A percentile compares a stretch with the other conserved stretches of the same genome.
These are phyloP conservation scores for Prionace glauca DNA, from an alignment of 2,797 vertebrate genomes.

Conservation along the genomic window DNA sequence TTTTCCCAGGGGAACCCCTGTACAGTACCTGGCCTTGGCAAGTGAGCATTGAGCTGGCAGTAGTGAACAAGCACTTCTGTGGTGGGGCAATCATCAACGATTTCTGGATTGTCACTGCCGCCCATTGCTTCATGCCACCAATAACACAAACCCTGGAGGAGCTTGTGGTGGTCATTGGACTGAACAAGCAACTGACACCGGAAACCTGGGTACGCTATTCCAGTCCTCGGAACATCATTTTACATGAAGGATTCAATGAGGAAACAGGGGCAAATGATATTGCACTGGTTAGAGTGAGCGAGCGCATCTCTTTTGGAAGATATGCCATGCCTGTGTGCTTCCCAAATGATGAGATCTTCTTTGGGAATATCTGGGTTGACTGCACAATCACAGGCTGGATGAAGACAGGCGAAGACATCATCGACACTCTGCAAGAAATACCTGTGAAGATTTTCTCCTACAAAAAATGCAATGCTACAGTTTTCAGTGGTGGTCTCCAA, in stretches of 20 bases:
- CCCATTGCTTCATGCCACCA: constrained; percentile 6
- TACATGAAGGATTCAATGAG: not conserved
- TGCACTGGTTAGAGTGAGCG: not conserved
- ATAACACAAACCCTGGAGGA: not conserved
- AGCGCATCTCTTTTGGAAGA: not conserved
- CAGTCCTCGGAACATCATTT: not conserved
- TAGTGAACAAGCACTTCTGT: constrained; percentile 19
- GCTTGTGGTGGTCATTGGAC: not conserved
- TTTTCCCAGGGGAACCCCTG: not conserved
- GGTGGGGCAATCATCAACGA: constrained; percentile 1
- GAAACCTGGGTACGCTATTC: not conserved
- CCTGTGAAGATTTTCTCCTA: not conserved
- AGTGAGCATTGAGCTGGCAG: constrained; percentile 4
- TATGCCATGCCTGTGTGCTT: not conserved
- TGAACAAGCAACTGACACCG: not conserved
- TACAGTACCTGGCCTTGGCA: not conserved
- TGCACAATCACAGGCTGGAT: constrained; percentile 26
- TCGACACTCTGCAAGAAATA: not conserved
- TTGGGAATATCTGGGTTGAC: not conserved
- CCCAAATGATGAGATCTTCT: not conserved
- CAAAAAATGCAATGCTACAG: not conserved
- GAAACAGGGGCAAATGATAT: not conserved
- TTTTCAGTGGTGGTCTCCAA: not conserved
- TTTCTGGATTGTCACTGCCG: constrained; percentile 23
- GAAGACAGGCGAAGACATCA: constrained; percentile 5